A percentile compares a stretch with the other conserved stretches of the same genome.
Conservation (phyloP, 1,140 invertebrate genomes). For the Calycopis cecrops region DNA sequence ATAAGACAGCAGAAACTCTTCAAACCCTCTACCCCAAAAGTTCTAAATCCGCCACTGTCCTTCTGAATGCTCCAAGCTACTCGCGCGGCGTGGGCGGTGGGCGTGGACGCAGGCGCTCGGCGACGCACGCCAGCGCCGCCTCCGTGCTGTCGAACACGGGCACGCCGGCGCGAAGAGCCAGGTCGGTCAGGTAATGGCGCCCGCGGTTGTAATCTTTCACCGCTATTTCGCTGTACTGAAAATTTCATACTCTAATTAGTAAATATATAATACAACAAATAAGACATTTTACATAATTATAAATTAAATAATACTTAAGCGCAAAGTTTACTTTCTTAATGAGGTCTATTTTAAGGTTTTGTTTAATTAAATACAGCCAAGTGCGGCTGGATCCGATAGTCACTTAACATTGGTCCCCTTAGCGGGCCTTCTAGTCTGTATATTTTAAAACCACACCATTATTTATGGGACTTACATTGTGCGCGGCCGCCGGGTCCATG, state of each 20-base stretch:
- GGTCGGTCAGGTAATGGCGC: conserved; percentile 91
- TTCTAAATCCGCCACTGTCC: too few relatives aligned
- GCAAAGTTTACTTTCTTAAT: too few relatives aligned
- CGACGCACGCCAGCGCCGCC: conserved; percentile 87
- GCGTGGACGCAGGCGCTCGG: conserved; percentile 58
- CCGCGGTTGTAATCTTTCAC: conserved; percentile 97
- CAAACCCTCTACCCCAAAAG: too few relatives aligned
- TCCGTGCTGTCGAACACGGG: conserved; percentile 90
- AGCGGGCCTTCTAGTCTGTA: too few relatives aligned
- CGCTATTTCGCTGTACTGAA: conserved; percentile 88
- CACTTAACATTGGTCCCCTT: too few relatives aligned
- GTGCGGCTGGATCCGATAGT: too few relatives aligned
- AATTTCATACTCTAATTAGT: not conserved
- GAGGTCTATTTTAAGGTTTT: too few relatives aligned
- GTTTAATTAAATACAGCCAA: too few relatives aligned
- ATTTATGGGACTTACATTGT: conserved; percentile 31
- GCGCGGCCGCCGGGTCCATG: conserved; percentile 74
- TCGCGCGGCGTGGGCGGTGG: conserved; percentile 16
- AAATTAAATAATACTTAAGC: too few relatives aligned
- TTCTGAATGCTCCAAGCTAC: not conserved
- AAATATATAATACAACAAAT: conserved; percentile 1
- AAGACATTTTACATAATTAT: too few relatives aligned
- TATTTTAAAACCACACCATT: not conserved
- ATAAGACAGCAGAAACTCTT: too few relatives aligned
- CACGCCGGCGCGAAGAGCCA: conserved; percentile 90